Conservation (phyloP, 2,888 invertebrate genomes). For the Drosophila setosimentum region DNA sequence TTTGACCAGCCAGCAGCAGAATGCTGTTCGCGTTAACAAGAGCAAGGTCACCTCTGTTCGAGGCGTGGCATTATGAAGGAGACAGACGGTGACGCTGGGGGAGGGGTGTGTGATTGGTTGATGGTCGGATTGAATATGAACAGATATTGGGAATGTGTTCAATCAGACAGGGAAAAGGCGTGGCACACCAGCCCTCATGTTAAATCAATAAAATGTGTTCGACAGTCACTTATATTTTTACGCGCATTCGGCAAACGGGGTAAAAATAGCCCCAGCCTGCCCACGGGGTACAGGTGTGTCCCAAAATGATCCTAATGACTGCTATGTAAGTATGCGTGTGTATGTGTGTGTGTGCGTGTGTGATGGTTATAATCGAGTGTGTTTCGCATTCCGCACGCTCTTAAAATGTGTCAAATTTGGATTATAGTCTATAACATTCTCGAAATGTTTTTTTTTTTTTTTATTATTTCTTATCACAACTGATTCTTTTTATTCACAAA, state of each 20-base stretch:
- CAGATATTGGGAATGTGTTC: constrained; percentile 34
- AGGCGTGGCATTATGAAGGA: background rate
- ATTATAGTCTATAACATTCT: background rate
- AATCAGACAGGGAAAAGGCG: constrained; percentile 55
- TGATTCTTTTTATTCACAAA: background rate
- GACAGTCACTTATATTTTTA: constrained; percentile 63
- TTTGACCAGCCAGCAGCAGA: constrained; percentile 50
- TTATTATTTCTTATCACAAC: background rate
- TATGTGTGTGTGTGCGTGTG: background rate
- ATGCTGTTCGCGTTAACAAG: constrained; percentile 22
- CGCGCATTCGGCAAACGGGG: constrained; percentile 57
- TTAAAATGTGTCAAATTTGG: background rate
- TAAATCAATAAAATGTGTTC: constrained; percentile 72
- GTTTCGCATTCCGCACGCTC: background rate
- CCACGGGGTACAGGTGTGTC: constrained; percentile 46
- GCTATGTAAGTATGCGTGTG: background rate
- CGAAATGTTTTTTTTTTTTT: background rate
- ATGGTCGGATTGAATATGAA: constrained; percentile 12
- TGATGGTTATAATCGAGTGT: constrained; percentile 3
- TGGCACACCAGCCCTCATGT: constrained; percentile 34
- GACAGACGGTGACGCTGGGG: background rate
- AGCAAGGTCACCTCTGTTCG: constrained; percentile 36
- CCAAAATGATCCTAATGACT: constrained; percentile 25
- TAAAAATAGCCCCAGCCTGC: constrained; percentile 59
- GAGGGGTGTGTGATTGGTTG: no score